Evolutionary conservation across 2,113 vertebrate species (phyloP).

Genomic region (Atlantisia rogersi): DNA sequence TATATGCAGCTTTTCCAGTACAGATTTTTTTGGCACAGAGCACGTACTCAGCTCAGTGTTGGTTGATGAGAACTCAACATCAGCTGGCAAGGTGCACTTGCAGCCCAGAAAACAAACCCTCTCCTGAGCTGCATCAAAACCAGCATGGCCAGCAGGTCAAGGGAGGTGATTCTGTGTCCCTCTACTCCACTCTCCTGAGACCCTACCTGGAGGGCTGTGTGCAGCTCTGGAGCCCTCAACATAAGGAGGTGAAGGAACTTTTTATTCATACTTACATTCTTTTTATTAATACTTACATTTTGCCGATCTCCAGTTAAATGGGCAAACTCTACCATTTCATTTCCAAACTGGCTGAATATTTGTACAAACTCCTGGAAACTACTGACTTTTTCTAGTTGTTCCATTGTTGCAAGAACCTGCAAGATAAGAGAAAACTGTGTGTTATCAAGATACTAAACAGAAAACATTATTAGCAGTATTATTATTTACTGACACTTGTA

Average conservation of each 20-base stretch:
- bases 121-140: no score
- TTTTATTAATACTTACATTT: conserved; percentile 84
- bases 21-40: neutral
- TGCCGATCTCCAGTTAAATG: conserved; percentile 98
- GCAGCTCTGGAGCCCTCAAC: no score
- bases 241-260: neutral
- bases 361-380: conserved; percentile 99
- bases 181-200: no score
- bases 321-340: conserved; percentile 99
- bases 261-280: conserved; percentile 83
- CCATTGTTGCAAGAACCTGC: conserved; percentile 95
- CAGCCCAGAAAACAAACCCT: no score
- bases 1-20: neutral
- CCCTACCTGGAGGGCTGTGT: no score
- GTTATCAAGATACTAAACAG: neutral
- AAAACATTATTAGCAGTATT: neutral
- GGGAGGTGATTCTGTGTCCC: no score
- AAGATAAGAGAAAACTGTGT: neutral
- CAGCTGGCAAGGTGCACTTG: no score
- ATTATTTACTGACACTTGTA: neutral
- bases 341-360: conserved; percentile 99
- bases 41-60: neutral
- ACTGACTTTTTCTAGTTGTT: conserved; percentile 92
- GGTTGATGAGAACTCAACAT: no score
- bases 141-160: no score